These are phyloP conservation scores for Megaustenia siamemsis DNA, from an alignment of 2,888 invertebrate species.

Conservation along the genomic window DNA sequence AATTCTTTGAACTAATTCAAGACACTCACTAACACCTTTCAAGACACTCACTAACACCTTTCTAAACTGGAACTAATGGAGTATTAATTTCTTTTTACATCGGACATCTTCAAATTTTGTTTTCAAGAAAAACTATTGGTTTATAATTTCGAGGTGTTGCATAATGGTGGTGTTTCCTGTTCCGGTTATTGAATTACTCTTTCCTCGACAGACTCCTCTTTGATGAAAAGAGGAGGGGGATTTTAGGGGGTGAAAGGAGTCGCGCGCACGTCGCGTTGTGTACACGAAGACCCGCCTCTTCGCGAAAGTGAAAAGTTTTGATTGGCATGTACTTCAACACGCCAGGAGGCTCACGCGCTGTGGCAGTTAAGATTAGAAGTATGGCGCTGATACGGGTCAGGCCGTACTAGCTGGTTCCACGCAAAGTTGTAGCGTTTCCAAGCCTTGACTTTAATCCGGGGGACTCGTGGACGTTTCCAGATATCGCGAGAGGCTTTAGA, in stretches of 20 bases:
- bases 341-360: not conserved
- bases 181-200: not conserved
- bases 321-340: not conserved
- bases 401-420: not conserved
- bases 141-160: not conserved
- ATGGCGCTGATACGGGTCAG: not conserved
- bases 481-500: no score
- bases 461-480: not conserved
- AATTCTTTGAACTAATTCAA: no score
- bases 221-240: not conserved
- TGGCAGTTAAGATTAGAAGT: not conserved
- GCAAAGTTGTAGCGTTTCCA: not conserved
- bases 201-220: not conserved
- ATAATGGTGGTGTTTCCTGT: not conserved
- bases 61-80: no score
- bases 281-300: not conserved
- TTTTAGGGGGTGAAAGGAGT: not conserved
- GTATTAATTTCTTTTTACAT: no score
- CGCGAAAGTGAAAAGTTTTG: not conserved
- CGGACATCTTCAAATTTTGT: no score
- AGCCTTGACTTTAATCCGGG: not conserved
- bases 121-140: not conserved
- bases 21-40: no score
- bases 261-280: not conserved
- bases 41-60: no score